Conservation (phyloP, 2,888 invertebrate genomes). For the Stenoptilia bipunctidactyla region DNA sequence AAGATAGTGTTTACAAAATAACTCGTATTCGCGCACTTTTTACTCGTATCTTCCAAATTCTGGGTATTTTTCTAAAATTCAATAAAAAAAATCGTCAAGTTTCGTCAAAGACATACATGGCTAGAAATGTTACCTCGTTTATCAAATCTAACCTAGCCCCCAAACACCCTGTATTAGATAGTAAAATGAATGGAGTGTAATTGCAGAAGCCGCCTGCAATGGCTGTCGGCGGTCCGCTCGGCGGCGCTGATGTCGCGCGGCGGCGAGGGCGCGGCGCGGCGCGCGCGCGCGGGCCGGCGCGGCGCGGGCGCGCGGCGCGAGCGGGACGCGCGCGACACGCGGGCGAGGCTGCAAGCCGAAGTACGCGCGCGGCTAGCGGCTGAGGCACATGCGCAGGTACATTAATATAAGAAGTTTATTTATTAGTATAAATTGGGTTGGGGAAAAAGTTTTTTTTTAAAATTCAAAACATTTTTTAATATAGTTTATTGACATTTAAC, state of each 20-base stretch:
- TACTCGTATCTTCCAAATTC: too few species aligned
- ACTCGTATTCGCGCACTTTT: too few species aligned
- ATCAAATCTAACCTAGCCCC: not conserved
- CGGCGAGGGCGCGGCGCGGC: constrained; percentile 78
- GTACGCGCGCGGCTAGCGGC: constrained; percentile 73
- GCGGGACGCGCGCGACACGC: constrained; percentile 71
- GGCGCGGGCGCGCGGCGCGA: constrained; percentile 69
- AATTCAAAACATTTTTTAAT: too few species aligned
- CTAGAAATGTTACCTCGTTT: not conserved
- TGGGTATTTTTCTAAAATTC: too few species aligned
- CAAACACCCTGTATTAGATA: not conserved
- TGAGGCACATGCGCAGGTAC: constrained; percentile 66
- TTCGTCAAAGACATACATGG: too few species aligned
- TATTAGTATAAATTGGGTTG: too few species aligned
- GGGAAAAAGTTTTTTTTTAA: too few species aligned
- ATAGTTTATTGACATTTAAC: too few species aligned
- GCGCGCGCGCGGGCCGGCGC: constrained; percentile 60
- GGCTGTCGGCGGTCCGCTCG: constrained; percentile 80
- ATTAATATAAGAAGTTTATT: too few species aligned
- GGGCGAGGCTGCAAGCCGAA: constrained; percentile 75
- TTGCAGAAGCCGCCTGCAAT: constrained; percentile 80
- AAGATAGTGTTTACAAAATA: too few species aligned
- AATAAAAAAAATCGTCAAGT: too few species aligned
- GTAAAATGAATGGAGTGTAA: not conserved
- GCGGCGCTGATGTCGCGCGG: constrained; percentile 79